Evolutionary conservation across 2,888 invertebrate species (phyloP).

Genomic region (Cheilosia pagana): DNA sequence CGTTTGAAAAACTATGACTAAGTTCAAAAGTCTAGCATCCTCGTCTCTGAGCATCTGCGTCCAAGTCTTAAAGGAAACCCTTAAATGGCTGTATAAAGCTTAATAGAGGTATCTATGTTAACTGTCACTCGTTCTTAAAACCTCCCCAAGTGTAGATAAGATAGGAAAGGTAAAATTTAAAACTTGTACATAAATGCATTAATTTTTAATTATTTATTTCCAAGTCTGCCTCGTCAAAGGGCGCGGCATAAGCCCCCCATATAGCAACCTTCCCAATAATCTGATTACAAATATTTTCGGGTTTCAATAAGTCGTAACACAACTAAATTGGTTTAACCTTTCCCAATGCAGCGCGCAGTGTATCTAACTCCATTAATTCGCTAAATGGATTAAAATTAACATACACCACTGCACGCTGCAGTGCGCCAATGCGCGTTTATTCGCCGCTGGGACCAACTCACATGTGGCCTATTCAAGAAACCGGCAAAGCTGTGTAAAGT

Average conservation of each 20-base stretch:
- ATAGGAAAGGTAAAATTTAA: no score
- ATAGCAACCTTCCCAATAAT: not conserved
- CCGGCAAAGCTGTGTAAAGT: conserved; percentile 44
- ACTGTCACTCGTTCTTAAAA: no score
- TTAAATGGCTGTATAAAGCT: no score
- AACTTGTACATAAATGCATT: no score
- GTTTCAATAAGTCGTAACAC: not conserved
- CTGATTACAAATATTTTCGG: not conserved
- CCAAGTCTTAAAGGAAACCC: no score
- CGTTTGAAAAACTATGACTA: no score
- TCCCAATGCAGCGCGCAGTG: not conserved
- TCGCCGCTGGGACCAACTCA: conserved; percentile 23
- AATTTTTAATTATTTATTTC: no score
- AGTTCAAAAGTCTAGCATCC: no score
- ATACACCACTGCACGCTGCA: not conserved
- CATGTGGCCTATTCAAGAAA: conserved; percentile 44
- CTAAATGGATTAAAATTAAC: conserved; percentile 14
- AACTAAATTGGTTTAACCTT: conserved; percentile 13
- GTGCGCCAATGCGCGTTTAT: not conserved
- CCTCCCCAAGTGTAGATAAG: no score
- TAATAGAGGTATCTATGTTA: no score
- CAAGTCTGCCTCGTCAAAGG: not conserved
- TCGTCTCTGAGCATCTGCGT: no score
- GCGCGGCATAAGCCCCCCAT: not conserved
- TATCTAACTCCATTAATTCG: conserved; percentile 1